phyloP scores from a whole-genome alignment of 2,113 vertebrate species.

The Benitochromis conjunctus region DNA sequence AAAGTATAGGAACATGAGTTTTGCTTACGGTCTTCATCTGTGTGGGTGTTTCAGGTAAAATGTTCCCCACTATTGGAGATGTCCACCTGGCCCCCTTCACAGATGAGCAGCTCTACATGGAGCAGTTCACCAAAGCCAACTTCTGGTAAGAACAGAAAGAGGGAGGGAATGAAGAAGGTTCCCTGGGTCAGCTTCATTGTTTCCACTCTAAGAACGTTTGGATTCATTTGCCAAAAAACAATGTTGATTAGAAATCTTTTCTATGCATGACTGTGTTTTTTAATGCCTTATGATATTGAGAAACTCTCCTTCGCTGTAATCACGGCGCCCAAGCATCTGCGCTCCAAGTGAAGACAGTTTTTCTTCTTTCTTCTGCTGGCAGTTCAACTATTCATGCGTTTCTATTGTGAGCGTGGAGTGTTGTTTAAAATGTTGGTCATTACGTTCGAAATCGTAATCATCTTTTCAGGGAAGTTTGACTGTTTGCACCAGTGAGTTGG shows the following conservation, averaged over 20 bases:
- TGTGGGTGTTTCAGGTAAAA: slow-evolving; percentile 79
- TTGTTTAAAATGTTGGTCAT: not conserved
- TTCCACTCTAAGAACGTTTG: not conserved
- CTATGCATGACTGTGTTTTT: not conserved
- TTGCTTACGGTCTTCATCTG: not conserved
- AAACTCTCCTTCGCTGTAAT: not conserved
- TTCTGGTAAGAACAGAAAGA: slow-evolving; percentile 82
- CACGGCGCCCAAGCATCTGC: not conserved
- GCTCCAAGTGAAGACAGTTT: not conserved
- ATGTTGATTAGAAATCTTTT: not conserved
- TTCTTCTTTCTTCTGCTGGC: not conserved
- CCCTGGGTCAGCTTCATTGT: not conserved
- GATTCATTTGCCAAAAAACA: not conserved
- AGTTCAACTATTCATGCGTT: not conserved
- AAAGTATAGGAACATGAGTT: not conserved
- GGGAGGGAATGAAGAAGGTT: not conserved
- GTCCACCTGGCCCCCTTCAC: slow-evolving; percentile 95
- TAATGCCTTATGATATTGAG: not conserved
- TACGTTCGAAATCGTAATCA: not conserved
- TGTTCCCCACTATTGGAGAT: slow-evolving; percentile 95
- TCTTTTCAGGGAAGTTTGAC: not conserved
- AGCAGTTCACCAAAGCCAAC: slow-evolving; percentile 98
- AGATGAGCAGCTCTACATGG: slow-evolving; percentile 98
- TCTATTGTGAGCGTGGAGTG: fast-evolving
- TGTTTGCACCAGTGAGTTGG: not conserved